Conservation (phyloP, 2,888 invertebrate species). For the Yponomeuta plumbellus region DNA sequence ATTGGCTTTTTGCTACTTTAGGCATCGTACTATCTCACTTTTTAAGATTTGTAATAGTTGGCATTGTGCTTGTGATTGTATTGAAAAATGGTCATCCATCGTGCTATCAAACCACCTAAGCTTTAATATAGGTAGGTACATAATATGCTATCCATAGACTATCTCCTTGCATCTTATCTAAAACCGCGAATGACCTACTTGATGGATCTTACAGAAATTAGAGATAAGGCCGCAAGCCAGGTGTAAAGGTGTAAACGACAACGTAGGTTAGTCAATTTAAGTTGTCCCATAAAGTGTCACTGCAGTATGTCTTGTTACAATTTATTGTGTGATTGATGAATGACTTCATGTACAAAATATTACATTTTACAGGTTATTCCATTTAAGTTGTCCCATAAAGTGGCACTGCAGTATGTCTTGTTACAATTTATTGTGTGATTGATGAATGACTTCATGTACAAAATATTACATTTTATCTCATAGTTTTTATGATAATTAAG, state of each 20-base stretch:
- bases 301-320: not conserved
- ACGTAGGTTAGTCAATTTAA: conserved; percentile 1
- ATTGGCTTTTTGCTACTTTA: no score
- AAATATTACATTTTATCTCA: no score
- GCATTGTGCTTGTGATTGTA: no score
- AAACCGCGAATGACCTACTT: conserved; percentile 12
- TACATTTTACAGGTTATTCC: not conserved
- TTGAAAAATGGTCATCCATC: no score
- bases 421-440: not conserved
- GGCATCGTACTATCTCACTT: no score
- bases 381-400: conserved; percentile 9
- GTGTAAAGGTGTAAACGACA: conserved; percentile 1
- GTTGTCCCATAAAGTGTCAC: conserved; percentile 3
- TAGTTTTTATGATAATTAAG: no score
- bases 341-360: no score
- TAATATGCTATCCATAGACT: not conserved
- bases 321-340: no score
- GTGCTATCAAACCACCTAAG: no score
- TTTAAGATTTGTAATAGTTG: no score
- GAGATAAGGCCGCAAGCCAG: not conserved
- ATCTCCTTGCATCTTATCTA: conserved; percentile 6
- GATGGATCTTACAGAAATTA: conserved; percentile 10
- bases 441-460: no score
- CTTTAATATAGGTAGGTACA: no score
- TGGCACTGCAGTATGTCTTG: not conserved